Evolutionary conservation across 2,113 vertebrate genomes (phyloP), one percentile per base, ranked within the genome.

Genomic region (Lontra canadensis): DNA sequence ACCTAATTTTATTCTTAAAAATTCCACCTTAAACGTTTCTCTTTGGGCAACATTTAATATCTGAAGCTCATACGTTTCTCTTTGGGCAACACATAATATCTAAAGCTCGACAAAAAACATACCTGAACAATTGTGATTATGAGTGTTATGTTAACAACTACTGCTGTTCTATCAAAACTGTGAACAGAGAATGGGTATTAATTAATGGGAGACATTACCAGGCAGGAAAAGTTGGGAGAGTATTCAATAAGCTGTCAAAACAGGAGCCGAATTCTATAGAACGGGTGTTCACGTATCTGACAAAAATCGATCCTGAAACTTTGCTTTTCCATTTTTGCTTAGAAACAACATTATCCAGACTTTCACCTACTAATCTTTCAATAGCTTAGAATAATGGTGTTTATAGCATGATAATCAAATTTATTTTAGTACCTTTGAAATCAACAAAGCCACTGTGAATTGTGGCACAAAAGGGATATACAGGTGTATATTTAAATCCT

Each of bases 161-260:
- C 82, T 95, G 78, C 59, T 85, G 69, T 98, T 97, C 97, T 96
- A 98, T 97, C 92, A 98, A 98, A 98, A 98, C 97, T 97, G 94
- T 88, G 92, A 98, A 67, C 79, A 98, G 39, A 97, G 90, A 97
- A 98, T 97, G 93, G 61, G 25, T 98, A 98, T 97, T 98, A 98
- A 98, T 98, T 98, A 98, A 96, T 97, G 94, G 96, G 52, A 97
- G 97, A 90, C 97, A 98, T 97, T 98, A 90, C 81, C 47, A 97
- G 73, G 97, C 39, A 13, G 86, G 96, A 97, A 97, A 97, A 97
- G 69, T 98, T 98, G 94, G 95, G 82, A 97, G 94, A 94, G 81
- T 97, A 98, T 98, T 98, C 97, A 97, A 82, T 87, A 94, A 92
- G 29, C 95, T 98, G 97, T 98, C 97, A 98, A 98, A 98, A 98